Base-by-base conservation (phyloP, 2,797 vertebrate genomes). In the Protonibea diacanthus region DNA sequence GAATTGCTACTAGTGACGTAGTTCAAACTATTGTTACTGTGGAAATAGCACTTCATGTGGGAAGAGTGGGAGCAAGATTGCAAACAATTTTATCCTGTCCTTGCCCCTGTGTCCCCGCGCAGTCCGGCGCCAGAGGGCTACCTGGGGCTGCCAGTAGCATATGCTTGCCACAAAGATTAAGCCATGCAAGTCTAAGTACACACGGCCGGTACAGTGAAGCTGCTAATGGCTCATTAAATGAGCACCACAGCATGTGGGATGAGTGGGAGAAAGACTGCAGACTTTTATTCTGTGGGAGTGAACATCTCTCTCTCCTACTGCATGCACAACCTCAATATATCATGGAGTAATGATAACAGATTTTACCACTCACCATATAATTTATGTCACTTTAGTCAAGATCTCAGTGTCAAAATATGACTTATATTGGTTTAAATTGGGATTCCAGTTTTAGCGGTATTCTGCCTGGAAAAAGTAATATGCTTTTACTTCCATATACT, bases 1-100 rank as follows among this genome's bases (percentile, higher is more conserved):
- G 29, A 15, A 67, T 71, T 57, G 60, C 44, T 25, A n/a, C 57
- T 17, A 27, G 64, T 88, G 84, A 90, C 78, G 84, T 81, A 59
- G 55, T 72, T 81, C n/a, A 66, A 75, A 80, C 56, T 62, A 51
- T 9, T 69, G 58, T 75, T 73, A 53, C 56, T 59, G 59, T 76
- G 51, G 56, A 86, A 87, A 84, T 78, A 74, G 70, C 65, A 56
- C 70, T 89, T 76, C 42, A 58, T 83, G 53, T 60, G 33, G 33
- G 33, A 8, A 56, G 58, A 61, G 78, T 80, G 67, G 85, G 82
- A 68, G 80, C 72, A 80, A 62, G 62, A 53, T 9, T 38, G 2
- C 33, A 38, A 9, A 38, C 33, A 9, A 38, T 38, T 38, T 9
- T 38, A 38, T 38, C 33, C 33, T 38, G 8, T 38, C 33, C 33